A percentile compares a stretch with the other conserved stretches of the same genome.
phyloP scores from a whole-genome alignment of 2,888 invertebrate species.

The Sphinx pinastri region DNA sequence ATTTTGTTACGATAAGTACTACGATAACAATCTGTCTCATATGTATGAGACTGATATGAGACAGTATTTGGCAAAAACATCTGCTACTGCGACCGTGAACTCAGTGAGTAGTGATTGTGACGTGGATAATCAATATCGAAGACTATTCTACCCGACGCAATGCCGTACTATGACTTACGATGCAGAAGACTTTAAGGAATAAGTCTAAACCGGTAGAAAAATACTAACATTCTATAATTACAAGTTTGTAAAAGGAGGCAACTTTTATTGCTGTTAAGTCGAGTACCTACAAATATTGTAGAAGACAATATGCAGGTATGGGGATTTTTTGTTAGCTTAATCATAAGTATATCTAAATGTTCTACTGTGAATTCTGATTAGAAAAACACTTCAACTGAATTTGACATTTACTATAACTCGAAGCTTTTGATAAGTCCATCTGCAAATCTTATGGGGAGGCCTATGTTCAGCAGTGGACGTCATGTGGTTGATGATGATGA shows the following conservation, averaged over 20 bases:
- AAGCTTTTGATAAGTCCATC: too few relatives aligned
- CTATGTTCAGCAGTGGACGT: too few relatives aligned
- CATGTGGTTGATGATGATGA: too few relatives aligned
- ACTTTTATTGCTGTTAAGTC: too few relatives aligned
- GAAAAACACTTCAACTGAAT: too few relatives aligned
- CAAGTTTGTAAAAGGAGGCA: too few relatives aligned
- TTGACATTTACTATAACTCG: too few relatives aligned
- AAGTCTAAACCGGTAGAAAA: background rate
- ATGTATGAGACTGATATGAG: background rate
- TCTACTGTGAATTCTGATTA: too few relatives aligned
- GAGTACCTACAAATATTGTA: too few relatives aligned
- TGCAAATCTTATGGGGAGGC: too few relatives aligned
- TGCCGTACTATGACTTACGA: background rate
- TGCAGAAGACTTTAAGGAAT: background rate
- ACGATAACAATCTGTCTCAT: background rate
- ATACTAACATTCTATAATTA: too few relatives aligned
- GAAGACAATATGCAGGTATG: too few relatives aligned
- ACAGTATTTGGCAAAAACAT: slow-evolving; percentile 1
- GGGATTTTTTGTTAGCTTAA: background rate
- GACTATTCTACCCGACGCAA: background rate
- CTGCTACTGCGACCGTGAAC: slow-evolving; percentile 10
- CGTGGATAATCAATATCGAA: slow-evolving; percentile 11
- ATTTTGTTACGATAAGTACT: background rate
- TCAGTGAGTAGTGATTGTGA: background rate
- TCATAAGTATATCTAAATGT: background rate